Base-by-base conservation (phyloP, 2,797 vertebrate genomes). In the Emydoidea blandingii region DNA sequence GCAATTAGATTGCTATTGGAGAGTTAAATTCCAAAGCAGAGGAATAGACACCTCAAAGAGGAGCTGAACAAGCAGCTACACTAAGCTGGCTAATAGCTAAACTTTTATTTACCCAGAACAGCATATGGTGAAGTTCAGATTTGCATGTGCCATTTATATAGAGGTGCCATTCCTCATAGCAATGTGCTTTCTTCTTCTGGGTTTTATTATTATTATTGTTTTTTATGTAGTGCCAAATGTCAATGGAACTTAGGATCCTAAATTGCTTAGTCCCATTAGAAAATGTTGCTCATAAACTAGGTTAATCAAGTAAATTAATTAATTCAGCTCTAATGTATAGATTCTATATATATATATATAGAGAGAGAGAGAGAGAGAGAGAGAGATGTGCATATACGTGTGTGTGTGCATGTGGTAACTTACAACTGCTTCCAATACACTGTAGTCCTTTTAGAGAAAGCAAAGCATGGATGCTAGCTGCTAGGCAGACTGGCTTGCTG, bases 1-100 rank as follows among this genome's bases (percentile, higher is more conserved):
- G 91, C 68, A 94, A 94, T 93, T 41, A 81, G 3, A 3, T 37
- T 94, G 27, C 44, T 92, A 53, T 47, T 53, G 27, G 16, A 95
- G 92, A 93, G 9, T 29, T 84, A 0, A 82, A 4, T 87, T 96
- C 88, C 81, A 93, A 72, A 62, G 27, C 88, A 80, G 4, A 34
- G 34, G 83, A 78, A 90, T 19, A 93, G 96, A 89, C 79, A 23
- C 9, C 49, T 95, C 74, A 6, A 65, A 29, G 5, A 87, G 65
- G 74, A 89, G 44, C 88, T 90, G 80, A 96, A 9, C 74, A 62
- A 78, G 53, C 2, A 81, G 1, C 27, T 49, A 27, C 2, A 2
- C 2, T 82, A 41, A 3, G 4, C 92, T 81, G 56, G 79, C 21
- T 76, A 81, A 74, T 56, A 93, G 59, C 59, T 84, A 94, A 79